Conservation (phyloP, 2,113 vertebrate genomes). For the Poicephalus meyeri region DNA sequence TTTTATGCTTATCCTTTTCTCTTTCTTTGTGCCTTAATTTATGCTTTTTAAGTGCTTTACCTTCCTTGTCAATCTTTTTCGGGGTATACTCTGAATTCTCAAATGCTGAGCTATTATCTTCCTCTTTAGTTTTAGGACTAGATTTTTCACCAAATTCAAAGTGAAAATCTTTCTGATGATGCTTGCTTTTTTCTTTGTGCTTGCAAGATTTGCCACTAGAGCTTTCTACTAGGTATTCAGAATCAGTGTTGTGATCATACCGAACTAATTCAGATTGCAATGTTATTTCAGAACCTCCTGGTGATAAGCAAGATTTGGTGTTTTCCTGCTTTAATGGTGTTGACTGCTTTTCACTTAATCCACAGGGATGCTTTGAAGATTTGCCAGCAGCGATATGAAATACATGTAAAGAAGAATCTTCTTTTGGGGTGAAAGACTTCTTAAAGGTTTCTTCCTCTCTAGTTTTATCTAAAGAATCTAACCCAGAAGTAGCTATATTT, state of each 20-base stretch:
- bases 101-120: constrained; percentile 80
- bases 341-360: constrained; percentile 89
- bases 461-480: constrained; percentile 86
- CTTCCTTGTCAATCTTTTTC: constrained; percentile 89
- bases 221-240: constrained; percentile 89
- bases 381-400: constrained; percentile 92
- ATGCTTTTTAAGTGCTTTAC: constrained; percentile 95
- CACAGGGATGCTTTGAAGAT: constrained; percentile 91
- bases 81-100: constrained; percentile 84
- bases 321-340: constrained; percentile 94
- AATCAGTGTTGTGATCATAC: constrained; percentile 87
- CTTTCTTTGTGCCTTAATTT: constrained; percentile 94
- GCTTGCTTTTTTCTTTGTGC: constrained; percentile 96
- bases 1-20: constrained; percentile 91
- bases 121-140: constrained; percentile 85
- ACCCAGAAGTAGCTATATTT: constrained; percentile 74
- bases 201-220: constrained; percentile 92
- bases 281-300: constrained; percentile 81
- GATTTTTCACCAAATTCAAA: constrained; percentile 84
- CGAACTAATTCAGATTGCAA: constrained; percentile 83
- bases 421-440: constrained; percentile 95
- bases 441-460: constrained; percentile 93
- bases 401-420: constrained; percentile 93
- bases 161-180: constrained; percentile 89
- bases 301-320: constrained; percentile 86